Evolutionary conservation across 2,888 invertebrate species (phyloP), one percentile per base, ranked within the genome.

Genomic region (Bellardia bayeri): DNA sequence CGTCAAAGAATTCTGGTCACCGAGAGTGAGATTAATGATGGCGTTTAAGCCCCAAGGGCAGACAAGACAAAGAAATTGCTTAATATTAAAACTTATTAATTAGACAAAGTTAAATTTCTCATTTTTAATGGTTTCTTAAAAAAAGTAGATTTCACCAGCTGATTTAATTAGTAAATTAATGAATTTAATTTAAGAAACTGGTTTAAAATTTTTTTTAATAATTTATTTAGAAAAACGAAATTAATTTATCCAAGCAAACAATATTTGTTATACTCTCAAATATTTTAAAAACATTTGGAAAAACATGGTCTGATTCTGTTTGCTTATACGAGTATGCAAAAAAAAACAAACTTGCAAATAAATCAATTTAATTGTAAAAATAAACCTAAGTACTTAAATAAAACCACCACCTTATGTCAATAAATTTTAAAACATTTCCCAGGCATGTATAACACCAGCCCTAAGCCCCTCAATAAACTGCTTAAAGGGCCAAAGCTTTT

Each of bases 11-110:
- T n/a, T 56, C 23, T 14, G 23, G 7, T 33, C 74, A 45, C n/a
- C 6, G 58, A 45, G 14, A 23, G 30, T 5, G 13, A 45, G 30
- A 45, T 61, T 74, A 74, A 74, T 74, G 58, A 61, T 42, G 56
- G 40, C 23, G 6, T 30, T 42, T 8, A 2, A 30, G 5, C 58
- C 56, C 30, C 23, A 58, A 58, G 58, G 58, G 30, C 23, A 58
- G 30, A 13, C 14, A 30, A 58, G 13, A 30, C 30, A 30, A 30
- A 58, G 58, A 58, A 58, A 58, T 58, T 58, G 23, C 30, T 58
- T 58, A 11, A 58, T 58, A 30, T 23, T 9, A 13, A 58, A 58
- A 58, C 4, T 30, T 30, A 11, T 30, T 30, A 58, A 58, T 58
- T 58, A 30, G 58, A 30, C 30, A 30, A 9, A 58, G 23, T 30